phyloP scores from a whole-genome alignment of 2,113 vertebrate species.

The Chinchilla lanigera region DNA sequence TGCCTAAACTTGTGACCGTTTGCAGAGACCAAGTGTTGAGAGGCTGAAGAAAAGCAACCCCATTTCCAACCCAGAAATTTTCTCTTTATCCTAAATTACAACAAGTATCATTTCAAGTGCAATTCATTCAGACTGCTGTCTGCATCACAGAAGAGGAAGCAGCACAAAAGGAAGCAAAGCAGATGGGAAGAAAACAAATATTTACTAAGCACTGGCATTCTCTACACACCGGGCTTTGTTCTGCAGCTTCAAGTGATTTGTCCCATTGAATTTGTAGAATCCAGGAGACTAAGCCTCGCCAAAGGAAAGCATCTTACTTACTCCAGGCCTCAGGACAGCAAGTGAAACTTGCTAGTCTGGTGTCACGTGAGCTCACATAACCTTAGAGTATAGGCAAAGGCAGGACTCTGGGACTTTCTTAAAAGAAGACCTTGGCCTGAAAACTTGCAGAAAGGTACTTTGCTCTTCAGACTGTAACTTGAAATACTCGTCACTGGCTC shows the following conservation, averaged over 20 bases:
- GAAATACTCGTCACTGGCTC: not conserved
- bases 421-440: not conserved
- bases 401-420: not conserved
- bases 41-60: not conserved
- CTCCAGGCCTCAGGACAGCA: not conserved
- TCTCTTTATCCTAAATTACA: not conserved
- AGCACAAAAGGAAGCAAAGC: not conserved
- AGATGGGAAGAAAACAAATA: not conserved
- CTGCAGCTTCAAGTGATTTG: not conserved
- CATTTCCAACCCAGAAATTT: not conserved
- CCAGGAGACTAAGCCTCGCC: not conserved
- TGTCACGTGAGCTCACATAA: not conserved
- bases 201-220: accelerated
- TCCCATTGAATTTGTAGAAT: not conserved
- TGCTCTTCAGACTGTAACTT: not conserved
- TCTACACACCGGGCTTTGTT: accelerated
- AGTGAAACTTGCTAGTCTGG: not conserved
- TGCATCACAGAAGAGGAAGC: not conserved
- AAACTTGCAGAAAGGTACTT: not conserved
- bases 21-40: not conserved
- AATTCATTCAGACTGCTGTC: not conserved
- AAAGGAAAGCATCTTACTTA: not conserved
- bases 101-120: not conserved
- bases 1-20: too few relatives aligned
- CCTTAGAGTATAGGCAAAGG: not conserved